A percentile compares a stretch with the other conserved stretches of the same genome.
Evolutionary conservation across 2,888 invertebrate species (phyloP).

Genomic region (Acrobasis repandana): DNA sequence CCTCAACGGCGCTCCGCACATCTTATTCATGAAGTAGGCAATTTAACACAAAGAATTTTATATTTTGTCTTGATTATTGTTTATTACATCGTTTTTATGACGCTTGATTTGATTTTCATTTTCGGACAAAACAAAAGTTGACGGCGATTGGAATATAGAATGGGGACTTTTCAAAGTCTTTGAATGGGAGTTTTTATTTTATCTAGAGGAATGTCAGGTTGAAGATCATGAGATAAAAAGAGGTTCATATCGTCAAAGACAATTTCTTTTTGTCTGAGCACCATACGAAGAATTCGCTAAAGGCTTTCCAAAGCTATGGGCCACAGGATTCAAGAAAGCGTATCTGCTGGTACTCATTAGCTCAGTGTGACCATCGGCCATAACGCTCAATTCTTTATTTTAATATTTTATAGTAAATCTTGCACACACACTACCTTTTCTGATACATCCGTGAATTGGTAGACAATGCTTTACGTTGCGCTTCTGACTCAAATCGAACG

Average conservation of each 20-base stretch:
- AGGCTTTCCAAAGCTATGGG: no score
- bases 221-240: neutral
- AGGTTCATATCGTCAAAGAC: neutral
- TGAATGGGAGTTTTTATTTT: constrained; percentile 16
- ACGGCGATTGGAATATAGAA: constrained; percentile 54
- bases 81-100: constrained; percentile 56
- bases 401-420: no score
- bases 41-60: constrained; percentile 41
- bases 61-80: constrained; percentile 39
- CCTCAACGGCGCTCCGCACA: constrained; percentile 51
- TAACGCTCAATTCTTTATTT: no score
- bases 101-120: constrained; percentile 36
- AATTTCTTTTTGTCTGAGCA: no score
- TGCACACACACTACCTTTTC: no score
- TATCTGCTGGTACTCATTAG: no score
- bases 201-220: neutral
- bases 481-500: no score
- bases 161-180: neutral
- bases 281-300: no score
- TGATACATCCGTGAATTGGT: no score
- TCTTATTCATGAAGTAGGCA: constrained; percentile 36
- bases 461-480: no score
- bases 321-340: no score
- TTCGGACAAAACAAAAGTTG: constrained; percentile 42
- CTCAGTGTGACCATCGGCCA: no score